Conservation (phyloP, 2,797 vertebrate species). For the Remorina albescens region DNA sequence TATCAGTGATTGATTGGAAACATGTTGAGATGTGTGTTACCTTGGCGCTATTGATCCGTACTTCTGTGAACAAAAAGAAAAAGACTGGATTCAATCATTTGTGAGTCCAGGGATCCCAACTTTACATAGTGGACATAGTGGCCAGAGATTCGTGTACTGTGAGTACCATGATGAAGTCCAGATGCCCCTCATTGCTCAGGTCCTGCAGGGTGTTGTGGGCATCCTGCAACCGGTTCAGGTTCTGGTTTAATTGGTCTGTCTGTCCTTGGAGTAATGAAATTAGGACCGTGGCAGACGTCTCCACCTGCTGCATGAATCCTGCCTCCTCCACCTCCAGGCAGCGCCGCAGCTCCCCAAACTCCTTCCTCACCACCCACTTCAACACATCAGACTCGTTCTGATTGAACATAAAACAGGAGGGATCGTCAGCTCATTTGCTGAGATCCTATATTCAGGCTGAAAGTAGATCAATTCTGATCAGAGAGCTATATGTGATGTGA, state of each 20-base stretch:
- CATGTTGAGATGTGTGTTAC: slow-evolving; percentile 60
- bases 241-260: slow-evolving; percentile 80
- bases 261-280: slow-evolving; percentile 86
- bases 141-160: no score
- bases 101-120: no score
- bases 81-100: not conserved
- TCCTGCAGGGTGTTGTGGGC: slow-evolving; percentile 80
- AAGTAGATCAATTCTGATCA: no score
- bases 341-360: slow-evolving; percentile 88
- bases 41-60: slow-evolving; percentile 82
- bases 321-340: slow-evolving; percentile 88
- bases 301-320: slow-evolving; percentile 82
- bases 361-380: slow-evolving; percentile 88
- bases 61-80: slow-evolving; percentile 78
- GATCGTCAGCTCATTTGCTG: not conserved
- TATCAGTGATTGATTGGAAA: not conserved
- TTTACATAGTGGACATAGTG: no score
- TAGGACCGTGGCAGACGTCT: slow-evolving; percentile 80
- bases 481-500: not conserved
- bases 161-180: slow-evolving; percentile 86
- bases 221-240: slow-evolving; percentile 79
- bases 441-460: not conserved
- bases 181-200: slow-evolving; percentile 82
- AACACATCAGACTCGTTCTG: slow-evolving; percentile 90
- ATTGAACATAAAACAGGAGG: slow-evolving; percentile 25